A percentile compares a stretch with the other conserved stretches of the same genome.
Evolutionary conservation across 2,113 vertebrate genomes (phyloP).

Genomic region (Cochlearius cochlearius): DNA sequence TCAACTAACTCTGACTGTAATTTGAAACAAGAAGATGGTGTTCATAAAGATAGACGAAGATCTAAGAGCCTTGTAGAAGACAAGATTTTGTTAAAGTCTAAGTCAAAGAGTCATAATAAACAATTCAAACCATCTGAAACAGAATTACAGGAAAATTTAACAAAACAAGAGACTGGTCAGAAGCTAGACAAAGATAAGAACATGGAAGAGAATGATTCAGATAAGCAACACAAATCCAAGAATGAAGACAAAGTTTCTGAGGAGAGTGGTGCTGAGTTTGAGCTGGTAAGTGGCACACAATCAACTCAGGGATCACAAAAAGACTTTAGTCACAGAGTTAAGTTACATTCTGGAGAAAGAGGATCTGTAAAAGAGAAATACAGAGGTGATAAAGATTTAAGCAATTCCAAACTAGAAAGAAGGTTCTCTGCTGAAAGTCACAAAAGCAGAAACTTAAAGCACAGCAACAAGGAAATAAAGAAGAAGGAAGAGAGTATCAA

Average conservation of each 20-base stretch:
- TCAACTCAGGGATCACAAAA: constrained; percentile 64
- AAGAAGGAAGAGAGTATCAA: constrained; percentile 81
- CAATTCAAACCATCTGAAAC: constrained; percentile 71
- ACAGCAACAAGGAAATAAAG: constrained; percentile 76
- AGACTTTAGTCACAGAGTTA: constrained; percentile 68
- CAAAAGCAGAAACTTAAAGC: constrained; percentile 71
- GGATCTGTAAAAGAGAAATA: constrained; percentile 74
- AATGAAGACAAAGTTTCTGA: constrained; percentile 74
- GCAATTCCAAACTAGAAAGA: constrained; percentile 76
- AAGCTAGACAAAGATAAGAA: constrained; percentile 79
- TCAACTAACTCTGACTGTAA: constrained; percentile 69
- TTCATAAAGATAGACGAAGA: constrained; percentile 82
- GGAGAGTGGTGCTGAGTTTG: constrained; percentile 54
- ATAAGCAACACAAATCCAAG: constrained; percentile 81
- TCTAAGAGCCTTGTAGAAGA: constrained; percentile 84
- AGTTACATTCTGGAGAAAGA: constrained; percentile 71
- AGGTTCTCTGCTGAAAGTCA: constrained; percentile 74
- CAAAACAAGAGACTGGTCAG: constrained; percentile 55
- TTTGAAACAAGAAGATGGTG: constrained; percentile 82
- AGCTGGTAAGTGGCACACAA: background rate
- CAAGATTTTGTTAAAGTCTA: constrained; percentile 77
- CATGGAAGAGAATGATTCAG: constrained; percentile 70
- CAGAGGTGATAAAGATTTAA: constrained; percentile 78
- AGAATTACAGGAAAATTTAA: constrained; percentile 67
- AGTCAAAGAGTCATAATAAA: constrained; percentile 79